Conservation (phyloP, 30 jellyfish, hydroid and myxozoan species). For the Aurelia aurita complex sp. Pacific region DNA sequence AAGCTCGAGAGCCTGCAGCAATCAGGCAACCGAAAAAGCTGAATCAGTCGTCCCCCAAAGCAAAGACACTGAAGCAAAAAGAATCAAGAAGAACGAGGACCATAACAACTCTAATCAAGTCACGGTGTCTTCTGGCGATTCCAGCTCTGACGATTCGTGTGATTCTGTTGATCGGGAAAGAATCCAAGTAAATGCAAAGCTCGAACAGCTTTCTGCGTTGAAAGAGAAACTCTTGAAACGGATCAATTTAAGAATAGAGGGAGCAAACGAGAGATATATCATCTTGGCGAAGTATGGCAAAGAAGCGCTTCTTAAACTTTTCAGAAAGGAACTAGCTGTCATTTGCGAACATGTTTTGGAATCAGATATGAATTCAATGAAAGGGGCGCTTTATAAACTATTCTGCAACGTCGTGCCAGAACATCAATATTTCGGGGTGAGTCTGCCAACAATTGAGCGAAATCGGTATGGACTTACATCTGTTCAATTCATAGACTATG, state of each 20-base stretch:
- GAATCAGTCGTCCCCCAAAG: too few relatives aligned
- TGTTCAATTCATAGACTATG: too few relatives aligned
- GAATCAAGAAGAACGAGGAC: too few relatives aligned
- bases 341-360: not conserved
- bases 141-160: not conserved
- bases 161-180: not conserved
- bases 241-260: not conserved
- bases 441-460: not conserved
- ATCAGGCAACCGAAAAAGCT: not conserved
- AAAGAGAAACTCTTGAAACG: not conserved
- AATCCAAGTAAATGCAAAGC: not conserved
- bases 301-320: not conserved
- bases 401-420: not conserved
- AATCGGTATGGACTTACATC: too few relatives aligned
- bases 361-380: not conserved
- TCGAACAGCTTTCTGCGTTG: not conserved
- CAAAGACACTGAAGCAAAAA: too few relatives aligned
- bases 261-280: constrained; percentile 13
- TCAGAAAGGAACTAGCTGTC: not conserved
- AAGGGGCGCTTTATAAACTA: constrained; percentile 17
- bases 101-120: too few relatives aligned
- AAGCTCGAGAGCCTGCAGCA: not conserved
- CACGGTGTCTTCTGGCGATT: too few relatives aligned
- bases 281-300: constrained; percentile 23
- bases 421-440: constrained; percentile 6